Conservation (phyloP, 2,113 vertebrate genomes). For the human region GRCh38 chrX:137652001-137652500, state of each 20-base stretch:
- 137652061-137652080: not conserved
- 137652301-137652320: slow-evolving; percentile 63
- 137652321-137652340: slow-evolving; percentile 16
- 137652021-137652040: not conserved
- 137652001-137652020: not conserved
- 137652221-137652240: slow-evolving; percentile 19
- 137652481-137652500: not conserved
- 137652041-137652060: not conserved
- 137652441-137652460: slow-evolving; percentile 45
- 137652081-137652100: not conserved
- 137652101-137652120: slow-evolving; percentile 13
- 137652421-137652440: slow-evolving; percentile 29
- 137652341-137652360: slow-evolving; percentile 56
- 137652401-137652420: slow-evolving; percentile 52
- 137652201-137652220: not conserved
- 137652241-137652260: slow-evolving; percentile 38
- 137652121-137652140: not conserved
- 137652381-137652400: slow-evolving; percentile 54
- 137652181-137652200: not conserved
- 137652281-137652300: slow-evolving; percentile 52
- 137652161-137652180: slow-evolving; percentile 4
- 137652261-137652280: slow-evolving; percentile 40
- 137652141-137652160: slow-evolving; percentile 28
- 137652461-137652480: not conserved
- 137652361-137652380: slow-evolving; percentile 34